Evolutionary conservation across 1,140 invertebrate genomes (phyloP).

Genomic region (Aricia agestis): DNA sequence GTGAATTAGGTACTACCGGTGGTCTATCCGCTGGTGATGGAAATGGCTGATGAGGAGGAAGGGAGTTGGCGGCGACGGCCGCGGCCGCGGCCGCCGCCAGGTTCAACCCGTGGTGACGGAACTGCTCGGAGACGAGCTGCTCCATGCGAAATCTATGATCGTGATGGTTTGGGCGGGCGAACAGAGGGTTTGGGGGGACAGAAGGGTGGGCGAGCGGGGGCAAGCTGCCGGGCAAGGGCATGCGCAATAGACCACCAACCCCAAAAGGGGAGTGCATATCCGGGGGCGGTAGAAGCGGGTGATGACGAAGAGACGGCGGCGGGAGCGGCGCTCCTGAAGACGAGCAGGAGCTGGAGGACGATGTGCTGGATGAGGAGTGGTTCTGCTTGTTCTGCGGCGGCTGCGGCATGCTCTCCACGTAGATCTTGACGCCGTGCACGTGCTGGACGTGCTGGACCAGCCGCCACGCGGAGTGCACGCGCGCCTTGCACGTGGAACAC

Average conservation of each 20-base stretch:
- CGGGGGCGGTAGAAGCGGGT: constrained; percentile 80
- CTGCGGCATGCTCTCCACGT: constrained; percentile 82
- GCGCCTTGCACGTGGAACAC: constrained; percentile 95
- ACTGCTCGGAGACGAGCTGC: constrained; percentile 87
- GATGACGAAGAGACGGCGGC: constrained; percentile 78
- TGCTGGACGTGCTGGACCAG: constrained; percentile 96
- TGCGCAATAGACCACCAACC: constrained; percentile 79
- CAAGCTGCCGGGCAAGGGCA: constrained; percentile 78
- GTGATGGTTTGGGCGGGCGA: constrained; percentile 82
- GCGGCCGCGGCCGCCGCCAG: constrained; percentile 81
- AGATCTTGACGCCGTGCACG: constrained; percentile 95
- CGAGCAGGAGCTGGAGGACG: constrained; percentile 77
- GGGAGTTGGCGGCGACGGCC: constrained; percentile 78
- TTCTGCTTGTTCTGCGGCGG: constrained; percentile 67
- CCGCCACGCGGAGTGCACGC: constrained; percentile 93
- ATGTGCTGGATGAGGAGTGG: constrained; percentile 76
- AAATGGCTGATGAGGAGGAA: constrained; percentile 77
- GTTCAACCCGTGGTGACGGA: constrained; percentile 83
- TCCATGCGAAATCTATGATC: constrained; percentile 89
- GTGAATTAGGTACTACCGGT: constrained; percentile 72
- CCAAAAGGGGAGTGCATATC: constrained; percentile 82
- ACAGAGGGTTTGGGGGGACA: constrained; percentile 80
- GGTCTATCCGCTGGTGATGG: constrained; percentile 78
- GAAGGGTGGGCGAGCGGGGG: constrained; percentile 79
- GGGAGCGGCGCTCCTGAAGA: constrained; percentile 78